phyloP scores from a whole-genome alignment of 2,888 invertebrate genomes.

The Lithophane leautieri region DNA sequence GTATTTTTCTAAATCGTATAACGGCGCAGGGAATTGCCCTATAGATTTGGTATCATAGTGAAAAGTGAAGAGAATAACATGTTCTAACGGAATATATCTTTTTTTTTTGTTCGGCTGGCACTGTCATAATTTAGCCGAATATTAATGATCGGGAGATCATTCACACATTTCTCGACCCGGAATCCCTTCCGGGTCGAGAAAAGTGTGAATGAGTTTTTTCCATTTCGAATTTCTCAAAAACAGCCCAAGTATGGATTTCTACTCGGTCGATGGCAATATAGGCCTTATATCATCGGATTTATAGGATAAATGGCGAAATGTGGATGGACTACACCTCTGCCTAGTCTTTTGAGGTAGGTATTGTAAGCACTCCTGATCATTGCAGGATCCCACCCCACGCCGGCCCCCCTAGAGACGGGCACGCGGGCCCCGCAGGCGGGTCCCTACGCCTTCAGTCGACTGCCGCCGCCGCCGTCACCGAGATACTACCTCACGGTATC shows the following conservation, averaged over 20 bases:
- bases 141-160: no score
- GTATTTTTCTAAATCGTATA: no score
- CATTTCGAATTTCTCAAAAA: background rate
- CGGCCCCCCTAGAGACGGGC: constrained; percentile 86
- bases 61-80: no score
- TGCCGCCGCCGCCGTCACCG: constrained; percentile 95
- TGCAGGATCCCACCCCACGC: constrained; percentile 54
- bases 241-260: background rate
- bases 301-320: background rate
- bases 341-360: background rate
- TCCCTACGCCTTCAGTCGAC: constrained; percentile 97
- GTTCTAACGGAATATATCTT: no score
- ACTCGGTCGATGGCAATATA: background rate
- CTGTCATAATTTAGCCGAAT: no score
- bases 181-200: background rate
- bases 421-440: constrained; percentile 96
- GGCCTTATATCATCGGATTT: background rate
- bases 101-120: no score
- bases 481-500: constrained; percentile 94
- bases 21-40: no score
- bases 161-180: no score
- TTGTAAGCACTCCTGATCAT: background rate
- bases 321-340: background rate
- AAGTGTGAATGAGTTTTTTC: background rate
- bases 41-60: no score